phyloP scores from a whole-genome alignment of 2,113 vertebrate species.

The Brachyhypopomus gauderio region DNA sequence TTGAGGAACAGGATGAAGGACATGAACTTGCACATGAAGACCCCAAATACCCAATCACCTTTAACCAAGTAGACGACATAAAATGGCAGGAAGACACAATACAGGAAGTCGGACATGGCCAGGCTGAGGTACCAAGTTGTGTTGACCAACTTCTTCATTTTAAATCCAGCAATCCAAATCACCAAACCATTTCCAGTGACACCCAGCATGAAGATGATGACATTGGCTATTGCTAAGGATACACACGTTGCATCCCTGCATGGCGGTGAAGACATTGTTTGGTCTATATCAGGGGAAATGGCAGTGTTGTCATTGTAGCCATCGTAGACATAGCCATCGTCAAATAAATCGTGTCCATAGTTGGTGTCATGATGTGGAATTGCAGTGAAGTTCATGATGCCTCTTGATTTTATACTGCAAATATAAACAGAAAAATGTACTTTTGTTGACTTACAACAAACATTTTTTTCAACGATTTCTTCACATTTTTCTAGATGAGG shows the following conservation, averaged over 20 bases:
- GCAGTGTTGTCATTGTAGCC: background rate
- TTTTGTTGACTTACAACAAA: background rate
- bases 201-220: conserved; percentile 81
- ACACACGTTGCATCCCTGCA: conserved; percentile 47
- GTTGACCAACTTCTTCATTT: conserved; percentile 90
- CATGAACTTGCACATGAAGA: conserved; percentile 84
- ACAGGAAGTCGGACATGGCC: conserved; percentile 59
- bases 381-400: background rate
- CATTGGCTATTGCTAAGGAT: conserved; percentile 67
- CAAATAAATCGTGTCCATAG: background rate
- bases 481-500: too few relatives aligned
- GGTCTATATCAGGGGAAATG: background rate
- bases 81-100: conserved; percentile 85
- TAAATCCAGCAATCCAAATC: conserved; percentile 83
- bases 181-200: conserved; percentile 85
- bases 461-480: background rate
- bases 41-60: conserved; percentile 84
- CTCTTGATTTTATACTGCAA: background rate
- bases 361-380: too few relatives aligned
- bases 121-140: conserved; percentile 73
- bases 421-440: background rate
- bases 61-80: conserved; percentile 71
- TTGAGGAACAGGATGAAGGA: conserved; percentile 83
- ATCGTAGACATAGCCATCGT: background rate
- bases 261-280: background rate